These are phyloP conservation scores for Bombylius discolor DNA, from an alignment of 2,888 invertebrate genomes.

Conservation along the genomic window DNA sequence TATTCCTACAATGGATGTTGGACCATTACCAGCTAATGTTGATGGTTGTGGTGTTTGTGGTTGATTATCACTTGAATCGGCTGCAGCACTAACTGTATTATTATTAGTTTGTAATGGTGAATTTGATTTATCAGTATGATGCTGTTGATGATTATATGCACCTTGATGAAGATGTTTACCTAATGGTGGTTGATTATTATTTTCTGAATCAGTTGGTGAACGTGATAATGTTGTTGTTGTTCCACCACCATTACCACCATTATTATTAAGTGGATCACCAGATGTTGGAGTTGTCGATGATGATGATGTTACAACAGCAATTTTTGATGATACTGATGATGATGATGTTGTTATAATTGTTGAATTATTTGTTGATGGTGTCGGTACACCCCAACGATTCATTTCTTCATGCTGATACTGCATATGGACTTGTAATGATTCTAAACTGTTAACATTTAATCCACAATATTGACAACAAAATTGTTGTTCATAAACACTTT, in stretches of 20 bases:
- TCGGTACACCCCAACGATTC: constrained; percentile 16
- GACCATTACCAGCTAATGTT: background rate
- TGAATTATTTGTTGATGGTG: constrained; percentile 5
- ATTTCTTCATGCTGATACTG: constrained; percentile 64
- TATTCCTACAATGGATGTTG: background rate
- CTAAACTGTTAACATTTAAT: constrained; percentile 58
- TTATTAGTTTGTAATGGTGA: constrained; percentile 13
- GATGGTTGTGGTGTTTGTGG: constrained; percentile 35
- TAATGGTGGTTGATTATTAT: constrained; percentile 36
- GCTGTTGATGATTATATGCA: constrained; percentile 10
- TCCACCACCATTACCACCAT: background rate
- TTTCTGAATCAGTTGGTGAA: constrained; percentile 23
- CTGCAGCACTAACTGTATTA: constrained; percentile 52
- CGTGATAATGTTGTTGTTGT: constrained; percentile 9
- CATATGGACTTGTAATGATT: constrained; percentile 65
- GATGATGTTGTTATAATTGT: constrained; percentile 2
- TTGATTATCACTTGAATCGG: constrained; percentile 58
- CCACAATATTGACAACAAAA: constrained; percentile 61
- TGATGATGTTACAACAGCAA: background rate
- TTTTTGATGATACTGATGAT: background rate
- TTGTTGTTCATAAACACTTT: constrained; percentile 36
- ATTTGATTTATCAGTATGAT: constrained; percentile 8
- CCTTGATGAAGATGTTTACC: constrained; percentile 34
- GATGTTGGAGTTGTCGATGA: background rate
- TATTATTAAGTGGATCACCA: background rate